Base-by-base conservation (phyloP, 2,113 vertebrate genomes). In the Verasper variegatus region DNA sequence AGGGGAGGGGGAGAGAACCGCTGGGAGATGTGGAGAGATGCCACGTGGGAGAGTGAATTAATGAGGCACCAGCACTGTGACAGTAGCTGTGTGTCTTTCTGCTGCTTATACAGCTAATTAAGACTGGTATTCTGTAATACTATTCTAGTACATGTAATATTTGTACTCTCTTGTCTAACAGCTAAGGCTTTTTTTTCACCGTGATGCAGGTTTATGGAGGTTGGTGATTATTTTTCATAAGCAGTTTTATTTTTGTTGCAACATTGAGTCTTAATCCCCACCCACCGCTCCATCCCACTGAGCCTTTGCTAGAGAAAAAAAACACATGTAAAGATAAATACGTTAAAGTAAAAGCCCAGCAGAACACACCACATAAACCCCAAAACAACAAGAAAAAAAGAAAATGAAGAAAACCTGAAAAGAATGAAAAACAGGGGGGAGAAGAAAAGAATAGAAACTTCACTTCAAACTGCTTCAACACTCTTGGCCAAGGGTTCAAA, bases 31-130 rank as follows among this genome's bases (percentile, higher is more conserved):
- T 69, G 78, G 78, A 76, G 78, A 52, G 74, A 85, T 83, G 90
- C 79, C 90, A 89, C 64, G 83, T 91, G 89, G 90, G 90, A 85
- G 72, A 78, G 37, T 82, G 90, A 92, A 91, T 93, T 90, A 92
- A 91, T 92, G 87, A 90, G 78, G 65, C 78, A 74, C 52, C 74
- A 55, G 64, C 61, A 57, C 71, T 74, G 54, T 76, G 87, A 89
- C 78, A 86, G 83, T 60, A 63, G 78, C 73, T 85, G 68, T 80
- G 55, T 87, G 83, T 91, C 59, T 81, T 26, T 59, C 60, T 61
- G 56, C 27, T 64, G 66, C 74, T 61, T 56, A 54, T n/a, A 72
- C 31, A 54, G 27, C 57, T 37, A 51, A 67, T 67, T 60, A 24
- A 68, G 35, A 42, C 56, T 23, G 49, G 54, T 6, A 3, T 31